phyloP scores from a whole-genome alignment of 1,140 invertebrate genomes.

The Calliphora vicina region DNA sequence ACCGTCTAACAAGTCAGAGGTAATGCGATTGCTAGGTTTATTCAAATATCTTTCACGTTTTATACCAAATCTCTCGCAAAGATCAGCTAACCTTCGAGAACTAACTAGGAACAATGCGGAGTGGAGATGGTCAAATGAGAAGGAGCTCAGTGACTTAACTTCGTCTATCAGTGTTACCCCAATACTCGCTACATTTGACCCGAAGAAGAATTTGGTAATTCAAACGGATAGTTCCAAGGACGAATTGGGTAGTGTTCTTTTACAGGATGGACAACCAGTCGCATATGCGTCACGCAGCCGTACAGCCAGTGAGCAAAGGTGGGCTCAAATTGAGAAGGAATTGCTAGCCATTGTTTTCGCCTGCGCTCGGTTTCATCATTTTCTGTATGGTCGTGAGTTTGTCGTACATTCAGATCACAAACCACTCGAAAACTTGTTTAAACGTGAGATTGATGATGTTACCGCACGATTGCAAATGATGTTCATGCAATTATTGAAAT shows the following conservation, averaged over 20 bases:
- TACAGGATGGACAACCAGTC: conserved; percentile 46
- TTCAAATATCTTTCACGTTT: conserved; percentile 29
- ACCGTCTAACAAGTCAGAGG: conserved; percentile 47
- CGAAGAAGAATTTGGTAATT: conserved; percentile 38
- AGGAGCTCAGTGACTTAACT: conserved; percentile 41
- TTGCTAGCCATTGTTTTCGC: conserved; percentile 51
- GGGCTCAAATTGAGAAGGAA: conserved; percentile 61
- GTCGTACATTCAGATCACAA: conserved; percentile 65
- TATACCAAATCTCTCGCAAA: conserved; percentile 48
- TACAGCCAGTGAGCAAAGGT: conserved; percentile 49
- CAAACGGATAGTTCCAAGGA: conserved; percentile 41
- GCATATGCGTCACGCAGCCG: conserved; percentile 54
- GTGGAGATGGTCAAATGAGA: conserved; percentile 45
- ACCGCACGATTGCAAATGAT: conserved; percentile 52
- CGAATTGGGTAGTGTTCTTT: conserved; percentile 46
- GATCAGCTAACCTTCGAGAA: conserved; percentile 38
- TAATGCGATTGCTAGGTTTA: conserved; percentile 34
- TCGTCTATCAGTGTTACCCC: conserved; percentile 43
- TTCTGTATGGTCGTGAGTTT: too few species aligned
- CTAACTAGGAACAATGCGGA: conserved; percentile 45
- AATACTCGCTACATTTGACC: conserved; percentile 38
- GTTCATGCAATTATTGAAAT: too few species aligned
- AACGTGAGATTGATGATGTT: conserved; percentile 50
- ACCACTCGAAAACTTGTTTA: conserved; percentile 59
- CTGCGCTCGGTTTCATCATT: conserved; percentile 48